A percentile compares a stretch with the other conserved stretches of the same genome.
Conservation (phyloP, 2,888 invertebrate species). For the Chouioia cunea region DNA sequence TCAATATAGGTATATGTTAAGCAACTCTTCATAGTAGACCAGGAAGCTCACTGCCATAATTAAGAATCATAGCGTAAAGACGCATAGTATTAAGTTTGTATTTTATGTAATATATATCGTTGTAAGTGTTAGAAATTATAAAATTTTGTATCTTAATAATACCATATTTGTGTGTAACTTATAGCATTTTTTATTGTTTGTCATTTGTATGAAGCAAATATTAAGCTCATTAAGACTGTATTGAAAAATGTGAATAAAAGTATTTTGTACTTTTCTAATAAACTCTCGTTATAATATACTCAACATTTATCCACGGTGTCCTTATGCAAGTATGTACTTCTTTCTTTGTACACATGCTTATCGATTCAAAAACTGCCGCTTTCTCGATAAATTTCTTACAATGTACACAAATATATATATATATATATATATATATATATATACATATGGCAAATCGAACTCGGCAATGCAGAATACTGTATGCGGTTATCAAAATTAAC, state of each 20-base stretch:
- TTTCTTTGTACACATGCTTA: neutral
- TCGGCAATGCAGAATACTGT: no score
- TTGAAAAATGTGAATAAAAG: conserved; percentile 48
- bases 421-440: no score
- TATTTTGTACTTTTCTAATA: conserved; percentile 59
- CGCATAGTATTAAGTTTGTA: conserved; percentile 47
- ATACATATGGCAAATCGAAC: no score
- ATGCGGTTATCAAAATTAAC: no score
- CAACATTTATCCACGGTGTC: no score
- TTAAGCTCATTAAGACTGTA: conserved; percentile 53
- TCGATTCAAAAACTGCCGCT: conserved; percentile 3
- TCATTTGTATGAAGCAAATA: conserved; percentile 37
- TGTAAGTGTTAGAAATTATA: conserved; percentile 40
- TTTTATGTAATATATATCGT: conserved; percentile 55
- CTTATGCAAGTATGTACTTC: neutral
- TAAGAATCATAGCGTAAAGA: conserved; percentile 41
- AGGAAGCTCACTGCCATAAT: conserved; percentile 63
- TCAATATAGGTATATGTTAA: conserved; percentile 20
- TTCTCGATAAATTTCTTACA: no score
- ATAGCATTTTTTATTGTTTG: conserved; percentile 41
- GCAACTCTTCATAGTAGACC: conserved; percentile 57
- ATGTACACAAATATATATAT: no score
- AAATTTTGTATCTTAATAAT: conserved; percentile 7
- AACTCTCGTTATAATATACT: neutral
- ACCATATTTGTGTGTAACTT: conserved; percentile 36